Conservation (phyloP, 2,888 invertebrate species). For the Dichetophora obliterata region DNA sequence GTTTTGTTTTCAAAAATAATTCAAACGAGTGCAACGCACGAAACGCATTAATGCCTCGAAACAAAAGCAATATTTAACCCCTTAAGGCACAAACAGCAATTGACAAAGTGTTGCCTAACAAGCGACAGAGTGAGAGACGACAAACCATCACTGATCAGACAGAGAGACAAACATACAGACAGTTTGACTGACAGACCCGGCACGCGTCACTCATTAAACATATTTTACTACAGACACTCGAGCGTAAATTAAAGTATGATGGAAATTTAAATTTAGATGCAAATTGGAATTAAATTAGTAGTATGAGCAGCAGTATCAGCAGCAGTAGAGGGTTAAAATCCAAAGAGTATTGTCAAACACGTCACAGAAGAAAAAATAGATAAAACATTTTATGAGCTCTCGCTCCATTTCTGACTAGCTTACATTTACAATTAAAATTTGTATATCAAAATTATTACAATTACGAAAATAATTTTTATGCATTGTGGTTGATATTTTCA, state of each 20-base stretch:
- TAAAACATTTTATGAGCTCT: no score
- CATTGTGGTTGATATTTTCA: no score
- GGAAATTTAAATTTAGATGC: slow-evolving; percentile 12
- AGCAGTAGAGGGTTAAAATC: no score
- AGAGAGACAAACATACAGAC: not conserved
- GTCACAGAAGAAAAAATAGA: no score
- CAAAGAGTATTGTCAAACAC: no score
- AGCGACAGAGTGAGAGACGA: not conserved
- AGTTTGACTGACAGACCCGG: not conserved
- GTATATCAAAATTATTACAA: no score
- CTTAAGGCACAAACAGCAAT: slow-evolving; percentile 9
- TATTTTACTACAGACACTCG: not conserved
- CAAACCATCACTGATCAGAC: not conserved
- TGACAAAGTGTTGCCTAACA: not conserved
- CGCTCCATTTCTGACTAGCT: no score
- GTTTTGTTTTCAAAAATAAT: not conserved
- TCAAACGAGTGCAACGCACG: not conserved
- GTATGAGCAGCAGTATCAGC: not conserved
- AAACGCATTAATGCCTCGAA: slow-evolving; percentile 27
- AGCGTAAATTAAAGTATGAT: not conserved
- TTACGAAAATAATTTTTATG: no score
- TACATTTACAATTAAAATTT: no score
- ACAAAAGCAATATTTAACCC: slow-evolving; percentile 31
- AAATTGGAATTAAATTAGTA: slow-evolving; percentile 12
- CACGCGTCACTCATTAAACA: slow-evolving; percentile 15